Conservation (phyloP, 2,797 vertebrate species). For the Macroramphosus scolopax region DNA sequence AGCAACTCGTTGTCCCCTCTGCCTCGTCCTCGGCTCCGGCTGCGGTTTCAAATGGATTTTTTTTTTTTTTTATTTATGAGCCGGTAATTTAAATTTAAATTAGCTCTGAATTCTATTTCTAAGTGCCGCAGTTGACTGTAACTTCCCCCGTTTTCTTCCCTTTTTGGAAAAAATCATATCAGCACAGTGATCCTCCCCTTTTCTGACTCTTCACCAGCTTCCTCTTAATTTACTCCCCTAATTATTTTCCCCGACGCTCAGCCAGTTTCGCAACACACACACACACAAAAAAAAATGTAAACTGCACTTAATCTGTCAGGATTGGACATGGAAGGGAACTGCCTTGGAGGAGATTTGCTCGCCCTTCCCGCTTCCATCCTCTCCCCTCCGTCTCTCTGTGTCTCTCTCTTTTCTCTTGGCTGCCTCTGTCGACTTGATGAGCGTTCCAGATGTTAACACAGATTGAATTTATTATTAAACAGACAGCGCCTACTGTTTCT, state of each 20-base stretch:
- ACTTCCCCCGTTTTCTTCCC: too few relatives aligned
- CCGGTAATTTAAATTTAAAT: slow-evolving; percentile 13
- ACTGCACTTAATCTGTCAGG: slow-evolving; percentile 37
- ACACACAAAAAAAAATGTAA: slow-evolving; percentile 33
- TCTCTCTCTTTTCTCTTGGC: slow-evolving; percentile 55
- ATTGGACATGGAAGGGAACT: slow-evolving; percentile 38
- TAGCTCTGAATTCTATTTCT: slow-evolving; percentile 15
- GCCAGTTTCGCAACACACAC: slow-evolving; percentile 28
- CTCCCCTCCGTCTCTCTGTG: slow-evolving; percentile 28
- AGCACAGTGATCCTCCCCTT: slow-evolving; percentile 10
- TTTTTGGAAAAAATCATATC: too few relatives aligned
- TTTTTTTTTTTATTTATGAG: not conserved
- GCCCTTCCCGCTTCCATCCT: slow-evolving; percentile 2
- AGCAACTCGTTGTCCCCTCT: slow-evolving; percentile 53
- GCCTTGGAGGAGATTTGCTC: slow-evolving; percentile 40
- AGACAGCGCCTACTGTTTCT: slow-evolving; percentile 43
- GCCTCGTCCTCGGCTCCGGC: slow-evolving; percentile 36
- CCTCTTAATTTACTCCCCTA: slow-evolving; percentile 24
- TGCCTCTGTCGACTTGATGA: slow-evolving; percentile 61
- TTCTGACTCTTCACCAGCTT: slow-evolving; percentile 23
- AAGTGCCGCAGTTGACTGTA: too few relatives aligned
- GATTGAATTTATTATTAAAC: slow-evolving; percentile 63
- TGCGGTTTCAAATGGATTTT: slow-evolving; percentile 20
- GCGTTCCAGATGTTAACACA: slow-evolving; percentile 48
- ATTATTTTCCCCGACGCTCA: slow-evolving; percentile 41